These are phyloP conservation scores for Sycobia sp. DNA, from an alignment of 1,140 invertebrate species.

Conservation along the genomic window DNA sequence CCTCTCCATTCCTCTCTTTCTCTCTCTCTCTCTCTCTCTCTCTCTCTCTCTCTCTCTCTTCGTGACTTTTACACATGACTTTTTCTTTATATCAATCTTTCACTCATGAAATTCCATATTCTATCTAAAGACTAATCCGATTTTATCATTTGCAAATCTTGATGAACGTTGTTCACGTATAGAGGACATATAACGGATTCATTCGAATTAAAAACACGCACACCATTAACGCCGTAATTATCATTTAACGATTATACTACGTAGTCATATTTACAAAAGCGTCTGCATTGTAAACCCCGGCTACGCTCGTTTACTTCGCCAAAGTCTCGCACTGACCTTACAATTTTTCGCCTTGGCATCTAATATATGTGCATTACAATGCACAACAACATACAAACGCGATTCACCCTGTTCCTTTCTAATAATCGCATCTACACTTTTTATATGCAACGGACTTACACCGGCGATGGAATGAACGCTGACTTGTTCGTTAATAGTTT, in stretches of 20 bases:
- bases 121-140: slow-evolving; percentile 30
- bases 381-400: slow-evolving; percentile 25
- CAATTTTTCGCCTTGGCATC: not conserved
- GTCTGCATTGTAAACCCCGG: slow-evolving; percentile 45
- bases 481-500: slow-evolving; percentile 35
- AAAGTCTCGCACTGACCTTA: slow-evolving; percentile 9
- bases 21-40: slow-evolving; percentile 24
- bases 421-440: slow-evolving; percentile 22
- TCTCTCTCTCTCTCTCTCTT: slow-evolving; percentile 18
- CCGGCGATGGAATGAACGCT: slow-evolving; percentile 38
- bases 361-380: slow-evolving; percentile 9
- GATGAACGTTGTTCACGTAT: slow-evolving; percentile 36
- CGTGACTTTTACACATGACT: slow-evolving; percentile 26
- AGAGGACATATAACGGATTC: slow-evolving; percentile 43
- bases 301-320: slow-evolving; percentile 22
- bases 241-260: slow-evolving; percentile 52
- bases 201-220: slow-evolving; percentile 61
- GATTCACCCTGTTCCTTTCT: slow-evolving; percentile 28
- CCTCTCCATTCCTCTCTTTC: slow-evolving; percentile 18
- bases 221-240: slow-evolving; percentile 52
- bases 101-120: slow-evolving; percentile 24
- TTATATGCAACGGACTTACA: slow-evolving; percentile 15
- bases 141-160: slow-evolving; percentile 47
- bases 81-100: slow-evolving; percentile 25
- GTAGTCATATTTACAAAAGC: slow-evolving; percentile 58